phyloP scores from a whole-genome alignment of 2,797 vertebrate genomes.

The Columba guinea region DNA sequence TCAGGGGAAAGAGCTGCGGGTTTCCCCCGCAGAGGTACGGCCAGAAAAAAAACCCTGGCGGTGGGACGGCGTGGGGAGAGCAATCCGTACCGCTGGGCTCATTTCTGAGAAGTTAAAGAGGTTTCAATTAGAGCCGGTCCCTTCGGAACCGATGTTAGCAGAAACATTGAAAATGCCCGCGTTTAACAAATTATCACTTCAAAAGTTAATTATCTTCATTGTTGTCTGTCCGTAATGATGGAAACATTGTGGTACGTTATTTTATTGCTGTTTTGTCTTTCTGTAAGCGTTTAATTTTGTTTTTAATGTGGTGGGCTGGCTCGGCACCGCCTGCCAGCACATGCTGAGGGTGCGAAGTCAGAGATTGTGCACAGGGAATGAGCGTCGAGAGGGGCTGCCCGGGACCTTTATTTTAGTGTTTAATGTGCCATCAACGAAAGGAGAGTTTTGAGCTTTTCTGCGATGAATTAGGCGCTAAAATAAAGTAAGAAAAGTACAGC shows the following conservation, averaged over 20 bases:
- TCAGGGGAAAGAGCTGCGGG: neutral
- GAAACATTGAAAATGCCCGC: neutral
- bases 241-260: neutral
- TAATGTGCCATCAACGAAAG: no score
- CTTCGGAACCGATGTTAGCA: neutral
- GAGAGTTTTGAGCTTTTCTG: neutral
- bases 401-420: neutral
- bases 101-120: neutral
- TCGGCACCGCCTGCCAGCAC: neutral
- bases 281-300: neutral
- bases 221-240: neutral
- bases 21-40: neutral
- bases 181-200: neutral
- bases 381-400: neutral
- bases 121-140: neutral
- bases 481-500: fast-evolving
- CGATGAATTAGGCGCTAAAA: neutral
- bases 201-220: neutral
- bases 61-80: neutral
- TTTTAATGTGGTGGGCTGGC: neutral
- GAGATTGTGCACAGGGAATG: fast-evolving
- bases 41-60: neutral
- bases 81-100: neutral
- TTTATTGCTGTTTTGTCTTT: neutral
- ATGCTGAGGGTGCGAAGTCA: neutral